Conservation (phyloP, 2,797 vertebrate genomes). For the Apodemus agrarius region DNA sequence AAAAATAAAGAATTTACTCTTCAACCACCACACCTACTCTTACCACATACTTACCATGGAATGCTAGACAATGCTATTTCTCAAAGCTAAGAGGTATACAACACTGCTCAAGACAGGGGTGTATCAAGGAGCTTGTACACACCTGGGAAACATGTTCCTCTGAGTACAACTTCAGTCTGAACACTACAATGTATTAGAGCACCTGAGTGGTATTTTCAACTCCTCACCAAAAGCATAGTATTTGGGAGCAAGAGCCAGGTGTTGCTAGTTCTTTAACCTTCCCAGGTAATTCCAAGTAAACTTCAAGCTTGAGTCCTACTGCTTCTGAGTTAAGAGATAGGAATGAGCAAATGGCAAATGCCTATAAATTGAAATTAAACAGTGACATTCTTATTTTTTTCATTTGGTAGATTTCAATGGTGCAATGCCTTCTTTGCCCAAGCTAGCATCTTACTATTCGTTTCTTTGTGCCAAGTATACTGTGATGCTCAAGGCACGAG, state of each 20-base stretch:
- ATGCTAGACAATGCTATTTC: background rate
- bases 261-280: background rate
- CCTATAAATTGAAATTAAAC: background rate
- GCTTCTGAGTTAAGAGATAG: background rate
- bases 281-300: background rate
- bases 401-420: background rate
- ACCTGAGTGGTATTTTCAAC: background rate
- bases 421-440: background rate
- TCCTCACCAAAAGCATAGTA: background rate
- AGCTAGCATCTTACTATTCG: background rate
- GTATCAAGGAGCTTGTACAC: background rate
- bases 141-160: background rate
- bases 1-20: constrained; percentile 25
- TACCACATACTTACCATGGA: background rate
- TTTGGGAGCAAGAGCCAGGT: background rate
- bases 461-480: background rate
- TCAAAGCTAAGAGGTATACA: background rate
- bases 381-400: background rate
- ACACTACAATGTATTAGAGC: background rate
- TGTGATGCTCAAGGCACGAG: background rate
- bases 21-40: background rate
- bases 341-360: background rate
- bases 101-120: background rate
- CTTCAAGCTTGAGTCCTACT: background rate
- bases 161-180: background rate